Conservation (phyloP, 37 sponge, comb jelly and placozoan species). For the Spongilla lacustris region DNA sequence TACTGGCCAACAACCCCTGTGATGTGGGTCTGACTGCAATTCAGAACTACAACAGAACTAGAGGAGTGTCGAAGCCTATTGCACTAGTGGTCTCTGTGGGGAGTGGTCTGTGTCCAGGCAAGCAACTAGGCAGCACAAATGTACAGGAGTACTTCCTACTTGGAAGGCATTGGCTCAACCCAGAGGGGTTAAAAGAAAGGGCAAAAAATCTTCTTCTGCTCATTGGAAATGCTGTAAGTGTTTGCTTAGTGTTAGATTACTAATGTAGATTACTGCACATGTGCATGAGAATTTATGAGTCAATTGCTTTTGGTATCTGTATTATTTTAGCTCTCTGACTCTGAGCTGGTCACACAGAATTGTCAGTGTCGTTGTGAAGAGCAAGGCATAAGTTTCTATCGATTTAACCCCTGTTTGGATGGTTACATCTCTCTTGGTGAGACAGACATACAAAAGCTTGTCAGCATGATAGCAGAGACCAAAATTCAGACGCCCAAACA, state of each 20-base stretch:
- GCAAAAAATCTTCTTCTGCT: conserved; percentile 29
- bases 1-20: conserved; percentile 67
- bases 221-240: conserved; percentile 54
- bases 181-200: background rate
- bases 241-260: background rate
- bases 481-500: background rate
- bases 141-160: background rate
- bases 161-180: background rate
- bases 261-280: background rate
- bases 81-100: background rate
- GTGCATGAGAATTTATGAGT: background rate
- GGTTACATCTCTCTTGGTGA: background rate
- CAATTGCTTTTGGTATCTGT: background rate
- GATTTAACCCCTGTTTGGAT: background rate
- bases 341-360: background rate
- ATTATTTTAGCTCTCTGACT: background rate
- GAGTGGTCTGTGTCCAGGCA: background rate
- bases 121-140: background rate
- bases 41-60: conserved; percentile 43
- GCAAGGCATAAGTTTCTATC: background rate
- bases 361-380: background rate
- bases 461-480: background rate
- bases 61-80: conserved; percentile 8
- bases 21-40: conserved; percentile 61
- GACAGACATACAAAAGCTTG: background rate